Conservation (phyloP, 2,888 invertebrate species). For the Drepanosiphum platanoidis region DNA sequence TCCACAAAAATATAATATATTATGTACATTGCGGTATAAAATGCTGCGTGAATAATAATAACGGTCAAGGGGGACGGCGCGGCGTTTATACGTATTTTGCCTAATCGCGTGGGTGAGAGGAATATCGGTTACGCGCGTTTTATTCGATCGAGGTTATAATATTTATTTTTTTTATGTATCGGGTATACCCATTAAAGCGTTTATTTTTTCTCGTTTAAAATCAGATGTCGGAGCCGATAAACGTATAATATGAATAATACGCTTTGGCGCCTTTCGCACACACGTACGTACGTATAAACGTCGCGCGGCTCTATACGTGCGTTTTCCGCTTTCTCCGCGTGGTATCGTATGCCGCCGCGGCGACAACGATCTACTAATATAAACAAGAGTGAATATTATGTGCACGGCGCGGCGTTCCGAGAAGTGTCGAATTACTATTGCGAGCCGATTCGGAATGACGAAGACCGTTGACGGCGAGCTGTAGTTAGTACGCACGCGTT, state of each 20-base stretch:
- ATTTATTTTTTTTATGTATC: too few relatives aligned
- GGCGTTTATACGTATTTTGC: background rate
- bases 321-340: conserved; percentile 20
- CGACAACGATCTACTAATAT: background rate
- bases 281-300: background rate
- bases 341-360: background rate
- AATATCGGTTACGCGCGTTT: background rate
- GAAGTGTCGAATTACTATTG: conserved; percentile 2
- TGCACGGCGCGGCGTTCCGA: background rate
- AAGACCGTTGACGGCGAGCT: background rate
- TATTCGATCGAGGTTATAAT: background rate
- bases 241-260: background rate
- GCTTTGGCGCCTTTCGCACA: conserved; percentile 7
- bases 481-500: background rate
- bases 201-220: background rate
- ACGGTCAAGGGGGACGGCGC: background rate
- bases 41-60: background rate
- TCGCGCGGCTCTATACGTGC: background rate
- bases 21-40: background rate
- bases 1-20: background rate
- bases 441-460: background rate
- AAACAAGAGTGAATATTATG: background rate
- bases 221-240: conserved; percentile 11
- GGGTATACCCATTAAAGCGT: background rate
- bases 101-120: background rate